Base-by-base conservation (phyloP, 1,140 invertebrate genomes). In the Halyomorpha halys region DNA sequence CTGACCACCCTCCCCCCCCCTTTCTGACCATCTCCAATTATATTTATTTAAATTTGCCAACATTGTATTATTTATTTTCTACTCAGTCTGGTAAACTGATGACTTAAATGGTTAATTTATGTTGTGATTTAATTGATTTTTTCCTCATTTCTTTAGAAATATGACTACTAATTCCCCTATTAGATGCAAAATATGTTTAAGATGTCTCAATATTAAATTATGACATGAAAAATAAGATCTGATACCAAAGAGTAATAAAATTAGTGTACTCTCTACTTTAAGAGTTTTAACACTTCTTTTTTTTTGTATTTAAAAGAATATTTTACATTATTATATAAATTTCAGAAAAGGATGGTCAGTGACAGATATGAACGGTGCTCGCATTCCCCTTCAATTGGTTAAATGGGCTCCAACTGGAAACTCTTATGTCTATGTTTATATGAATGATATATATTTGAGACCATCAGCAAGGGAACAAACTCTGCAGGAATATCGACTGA, bases 391-490 rank as follows among this genome's bases (percentile, higher is more conserved):
- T 19, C 71, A 71, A 23, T 59, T 69, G 30, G 71, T 66, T 6
- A 59, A 64, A n/a, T 93, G 89, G 89, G 82, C 83, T 0, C 86
- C 88, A 0, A 72, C 75, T 0, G 84, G 83, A 11, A 87, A 87
- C 71, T 79, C 80, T 1, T 71, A 89, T 49, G 83, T 86, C 16
- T 90, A 87, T 72, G 89, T 95, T 0, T 81, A 83, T 67, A 76
- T 82, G 49, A 93, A 94, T 72, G 88, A 94, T 72, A 85, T 95
- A 60, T 92, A 83, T 72, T 87, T 86, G 65, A 78, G 81, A 68
- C 75, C 72, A 25, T 77, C 79, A 45, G 79, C 75, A 64, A 72
- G 72, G 39, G 79, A 75, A 65, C 72, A 72, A 34, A 60, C 71
- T 0, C 44, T 59, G 13, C 72, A 78, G 39, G 74, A 78, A 65